Base-by-base conservation (phyloP, 2,113 vertebrate species). In the Rafetus swinhoei region DNA sequence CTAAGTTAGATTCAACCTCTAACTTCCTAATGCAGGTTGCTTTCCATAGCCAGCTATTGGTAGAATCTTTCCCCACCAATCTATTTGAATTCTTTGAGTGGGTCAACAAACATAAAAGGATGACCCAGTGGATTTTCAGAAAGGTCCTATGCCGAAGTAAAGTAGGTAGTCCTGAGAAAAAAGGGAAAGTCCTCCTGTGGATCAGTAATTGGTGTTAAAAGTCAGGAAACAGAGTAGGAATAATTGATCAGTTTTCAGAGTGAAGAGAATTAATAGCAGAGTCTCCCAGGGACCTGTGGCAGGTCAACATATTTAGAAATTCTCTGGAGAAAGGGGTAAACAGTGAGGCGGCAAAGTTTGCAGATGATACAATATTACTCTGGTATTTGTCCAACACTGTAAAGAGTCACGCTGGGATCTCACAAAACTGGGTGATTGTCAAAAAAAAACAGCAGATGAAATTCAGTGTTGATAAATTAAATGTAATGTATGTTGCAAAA, bases 1-100 rank as follows among this genome's bases (percentile, higher is more conserved):
- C 45, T 32, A 55, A 0, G 0, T 77, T 62, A 18, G 35, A 15
- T 69, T 84, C 19, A 6, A 0, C 52, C 57, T 69, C 15, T 18
- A 0, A 5, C 72, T 60, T 82, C n/a, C 56, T 27, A 18, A 10
- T 59, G 14, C 15, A 82, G 27, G 55, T 57, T 56, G 13, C 39
- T 81, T 81, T 59, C n/a, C 87, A 0, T 4, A 55, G 3, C 54
- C 53, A 9, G 16, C 59, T 56, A 27, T 65, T 81, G 45, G 56
- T 39, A 62, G 50, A 72, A 59, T 76, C 21, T 45, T 10, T 16
- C 12, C 9, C 35, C 72, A 39, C 35, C 19, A 22, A n/a, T 69
- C 32, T 18, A n/a, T 69, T 69, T 9, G 65, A n/a, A 69, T n/a
- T 69, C 65, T 69, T n/a, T 69, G 65, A n/a, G 62, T 69, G 62